Percentiles rank a stretch among this genome's conserved stretches.
phyloP scores from a whole-genome alignment of 2,797 vertebrate species.

The Gymnoscopelus braueri region DNA sequence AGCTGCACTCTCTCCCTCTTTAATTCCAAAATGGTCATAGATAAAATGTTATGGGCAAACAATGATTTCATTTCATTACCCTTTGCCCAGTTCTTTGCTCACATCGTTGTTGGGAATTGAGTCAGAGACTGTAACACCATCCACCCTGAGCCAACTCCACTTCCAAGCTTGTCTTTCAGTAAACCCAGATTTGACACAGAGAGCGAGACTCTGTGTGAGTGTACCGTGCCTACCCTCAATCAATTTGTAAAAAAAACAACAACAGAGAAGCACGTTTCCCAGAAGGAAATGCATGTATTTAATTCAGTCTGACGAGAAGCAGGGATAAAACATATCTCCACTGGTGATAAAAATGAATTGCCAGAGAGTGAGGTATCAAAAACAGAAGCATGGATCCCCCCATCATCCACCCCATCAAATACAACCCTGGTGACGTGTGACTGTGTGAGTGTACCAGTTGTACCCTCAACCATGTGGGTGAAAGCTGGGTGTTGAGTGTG shows the following conservation, averaged over 20 bases:
- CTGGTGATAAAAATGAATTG: no score
- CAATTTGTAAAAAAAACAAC: no score
- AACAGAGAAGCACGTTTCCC: conserved; percentile 16
- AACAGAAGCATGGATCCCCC: neutral
- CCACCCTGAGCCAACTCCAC: conserved; percentile 13
- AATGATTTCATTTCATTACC: conserved; percentile 27
- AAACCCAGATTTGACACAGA: conserved; percentile 45
- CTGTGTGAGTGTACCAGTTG: neutral
- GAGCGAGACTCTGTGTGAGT: neutral
- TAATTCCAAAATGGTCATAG: conserved; percentile 12
- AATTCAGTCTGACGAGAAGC: no score
- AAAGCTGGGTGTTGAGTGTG: conserved; percentile 45
- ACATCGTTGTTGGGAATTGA: conserved; percentile 48
- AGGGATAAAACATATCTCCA: no score
- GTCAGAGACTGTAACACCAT: conserved; percentile 42
- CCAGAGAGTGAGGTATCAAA: neutral
- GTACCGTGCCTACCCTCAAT: neutral
- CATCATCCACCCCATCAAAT: no score
- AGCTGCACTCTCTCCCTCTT: neutral
- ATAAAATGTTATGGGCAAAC: conserved; percentile 39
- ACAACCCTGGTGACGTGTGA: neutral
- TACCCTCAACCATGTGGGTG: neutral
- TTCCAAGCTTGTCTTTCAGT: conserved; percentile 48
- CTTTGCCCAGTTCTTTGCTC: conserved; percentile 21
- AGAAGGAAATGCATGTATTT: no score